Conservation (phyloP, 1,140 invertebrate genomes). For the Hyphantria cunea region DNA sequence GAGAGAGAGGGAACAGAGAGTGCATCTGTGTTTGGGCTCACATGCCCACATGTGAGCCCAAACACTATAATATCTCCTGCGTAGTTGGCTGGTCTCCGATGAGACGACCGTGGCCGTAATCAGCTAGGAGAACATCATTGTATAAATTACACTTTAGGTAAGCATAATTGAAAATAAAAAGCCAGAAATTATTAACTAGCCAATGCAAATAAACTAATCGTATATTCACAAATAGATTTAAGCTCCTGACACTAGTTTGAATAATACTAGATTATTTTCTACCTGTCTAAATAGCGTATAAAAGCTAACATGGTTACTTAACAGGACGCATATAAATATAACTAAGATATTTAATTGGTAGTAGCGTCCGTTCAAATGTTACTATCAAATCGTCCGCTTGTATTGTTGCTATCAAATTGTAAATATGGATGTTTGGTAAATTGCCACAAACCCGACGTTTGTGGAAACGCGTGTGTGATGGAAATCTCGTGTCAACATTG, state of each 20-base stretch:
- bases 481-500: slow-evolving; percentile 27
- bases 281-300: slow-evolving; percentile 29
- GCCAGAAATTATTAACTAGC: too few relatives aligned
- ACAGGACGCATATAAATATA: slow-evolving; percentile 31
- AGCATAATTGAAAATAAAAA: too few relatives aligned
- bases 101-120: too few relatives aligned
- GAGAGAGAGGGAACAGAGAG: too few relatives aligned
- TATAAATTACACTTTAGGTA: too few relatives aligned
- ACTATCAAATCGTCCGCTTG: not conserved
- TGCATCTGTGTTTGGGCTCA: too few relatives aligned
- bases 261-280: slow-evolving; percentile 31
- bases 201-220: slow-evolving; percentile 2
- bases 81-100: too few relatives aligned
- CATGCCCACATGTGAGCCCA: too few relatives aligned
- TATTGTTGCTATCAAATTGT: slow-evolving; percentile 29
- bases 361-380: slow-evolving; percentile 18
- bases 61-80: too few relatives aligned
- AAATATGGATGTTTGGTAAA: slow-evolving; percentile 22
- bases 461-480: slow-evolving; percentile 14
- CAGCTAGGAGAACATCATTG: too few relatives aligned
- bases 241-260: slow-evolving; percentile 1
- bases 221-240: not conserved
- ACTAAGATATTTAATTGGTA: slow-evolving; percentile 38
- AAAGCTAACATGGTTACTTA: slow-evolving; percentile 32
- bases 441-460: slow-evolving; percentile 14